phyloP scores from a whole-genome alignment of 2,113 vertebrate species.

The Lepisosteus osseus region DNA sequence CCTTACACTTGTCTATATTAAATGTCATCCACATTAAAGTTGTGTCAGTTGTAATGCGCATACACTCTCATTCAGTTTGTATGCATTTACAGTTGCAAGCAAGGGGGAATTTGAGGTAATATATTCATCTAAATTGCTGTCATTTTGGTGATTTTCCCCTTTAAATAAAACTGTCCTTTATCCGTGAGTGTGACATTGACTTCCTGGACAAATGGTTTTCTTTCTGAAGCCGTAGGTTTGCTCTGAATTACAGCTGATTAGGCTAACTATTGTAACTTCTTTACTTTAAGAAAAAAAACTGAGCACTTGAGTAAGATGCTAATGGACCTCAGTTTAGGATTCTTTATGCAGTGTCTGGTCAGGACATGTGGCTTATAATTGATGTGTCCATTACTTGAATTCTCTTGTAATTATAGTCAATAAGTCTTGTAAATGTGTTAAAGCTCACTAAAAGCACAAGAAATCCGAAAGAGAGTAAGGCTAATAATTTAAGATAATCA shows the following conservation, averaged over 20 bases:
- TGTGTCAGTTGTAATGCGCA: no score
- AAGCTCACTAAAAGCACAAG: conserved; percentile 99
- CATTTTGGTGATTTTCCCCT: no score
- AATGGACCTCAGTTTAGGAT: conserved; percentile 95
- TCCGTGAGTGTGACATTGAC: no score
- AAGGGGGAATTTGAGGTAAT: no score
- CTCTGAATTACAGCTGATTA: neutral
- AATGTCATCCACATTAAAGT: no score
- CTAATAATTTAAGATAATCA: conserved; percentile 99
- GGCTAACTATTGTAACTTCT: neutral
- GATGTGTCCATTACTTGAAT: conserved; percentile 99
- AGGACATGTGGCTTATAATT: conserved; percentile 97
- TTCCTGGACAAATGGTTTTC: no score
- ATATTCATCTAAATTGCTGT: no score
- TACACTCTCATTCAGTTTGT: no score
- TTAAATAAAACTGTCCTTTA: no score
- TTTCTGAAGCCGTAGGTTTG: no score
- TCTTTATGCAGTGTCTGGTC: conserved; percentile 96
- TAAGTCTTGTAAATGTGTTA: conserved; percentile 99
- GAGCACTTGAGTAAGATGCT: conserved; percentile 71
- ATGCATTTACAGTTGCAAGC: no score
- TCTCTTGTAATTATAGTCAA: conserved; percentile 99
- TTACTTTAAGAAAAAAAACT: neutral
- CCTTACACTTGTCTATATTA: no score
- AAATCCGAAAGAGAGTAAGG: conserved; percentile 98